Evolutionary conservation across 2,888 invertebrate species (phyloP).

Genomic region (Subacronicta megacephala): DNA sequence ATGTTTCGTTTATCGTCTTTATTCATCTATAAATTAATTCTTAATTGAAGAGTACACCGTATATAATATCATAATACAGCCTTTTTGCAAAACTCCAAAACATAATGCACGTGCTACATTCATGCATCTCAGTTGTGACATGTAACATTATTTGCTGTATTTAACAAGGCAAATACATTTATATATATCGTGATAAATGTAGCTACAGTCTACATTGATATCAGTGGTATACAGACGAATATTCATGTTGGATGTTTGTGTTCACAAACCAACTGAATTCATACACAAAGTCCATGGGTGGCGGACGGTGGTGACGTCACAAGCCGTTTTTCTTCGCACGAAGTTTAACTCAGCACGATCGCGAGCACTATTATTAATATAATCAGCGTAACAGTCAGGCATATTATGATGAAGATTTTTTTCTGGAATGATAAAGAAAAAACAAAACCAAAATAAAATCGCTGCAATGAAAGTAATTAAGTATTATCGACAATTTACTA

Average conservation of each 20-base stretch:
- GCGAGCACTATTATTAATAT: slow-evolving; percentile 93
- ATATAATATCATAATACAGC: slow-evolving; percentile 56
- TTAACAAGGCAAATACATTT: slow-evolving; percentile 49
- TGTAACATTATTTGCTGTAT: slow-evolving; percentile 36
- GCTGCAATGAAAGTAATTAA: slow-evolving; percentile 48
- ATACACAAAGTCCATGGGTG: slow-evolving; percentile 51
- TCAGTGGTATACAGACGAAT: slow-evolving; percentile 62
- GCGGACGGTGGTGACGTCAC: slow-evolving; percentile 61
- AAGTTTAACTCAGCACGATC: slow-evolving; percentile 71
- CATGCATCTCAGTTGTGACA: slow-evolving; percentile 46
- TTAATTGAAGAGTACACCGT: background rate
- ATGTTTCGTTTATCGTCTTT: background rate
- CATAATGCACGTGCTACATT: slow-evolving; percentile 49
- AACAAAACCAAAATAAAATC: slow-evolving; percentile 86
- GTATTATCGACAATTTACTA: slow-evolving; percentile 43
- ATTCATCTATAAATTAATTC: background rate
- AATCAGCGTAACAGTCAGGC: slow-evolving; percentile 94
- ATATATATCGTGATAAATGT: slow-evolving; percentile 43
- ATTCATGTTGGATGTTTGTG: slow-evolving; percentile 61
- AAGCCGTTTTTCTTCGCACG: slow-evolving; percentile 57
- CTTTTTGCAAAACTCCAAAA: slow-evolving; percentile 46
- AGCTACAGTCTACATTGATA: slow-evolving; percentile 40
- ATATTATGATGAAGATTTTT: slow-evolving; percentile 96
- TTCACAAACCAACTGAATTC: slow-evolving; percentile 60
- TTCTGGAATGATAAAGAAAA: slow-evolving; percentile 93